Evolutionary conservation across 2,113 vertebrate species (phyloP), one percentile per base, ranked within the genome.

Genomic region (Ranitomeya variabilis): DNA sequence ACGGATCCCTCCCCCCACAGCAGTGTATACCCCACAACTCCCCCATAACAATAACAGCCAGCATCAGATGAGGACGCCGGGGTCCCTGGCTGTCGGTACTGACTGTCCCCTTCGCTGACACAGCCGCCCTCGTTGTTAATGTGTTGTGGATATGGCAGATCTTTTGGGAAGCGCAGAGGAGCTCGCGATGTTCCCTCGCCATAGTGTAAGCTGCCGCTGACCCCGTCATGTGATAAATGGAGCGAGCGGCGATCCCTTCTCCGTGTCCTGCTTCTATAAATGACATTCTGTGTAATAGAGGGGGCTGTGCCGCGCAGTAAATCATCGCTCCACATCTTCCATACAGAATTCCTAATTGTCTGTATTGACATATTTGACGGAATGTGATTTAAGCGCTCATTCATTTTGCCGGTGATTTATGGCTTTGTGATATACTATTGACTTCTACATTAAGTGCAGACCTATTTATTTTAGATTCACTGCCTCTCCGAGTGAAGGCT

Each of bases 381-480:
- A 55, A 71, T 59, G 77, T 80, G 80, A 83, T 87, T 82, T 51
- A 83, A 37, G 37, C 18, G 66, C 16, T 54, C 67, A 21, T 26
- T 83, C 87, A 54, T 76, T 88, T 23, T 54, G 26, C 67, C 0
- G 1, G 37, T 82, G 87, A 88, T 88, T 82, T 37, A 83, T 19
- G 37, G 80, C 79, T 51, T 16, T 51, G 80, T 51, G 51, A 83
- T 76, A 76, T 74, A 52, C 7, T 88, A 88, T 88, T 54, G 87
- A 88, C 78, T 51, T 62, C 45, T n/a, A n/a, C 87, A 83, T 88
- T 83, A 88, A 88, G 60, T 2, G 55, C 80, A 62, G 79, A 62
- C n/a, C 87, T 76, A 88, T 88, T 88, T 83, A 81, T 81, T 83
- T 88, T 64, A 52, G 31, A 76, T 83, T 88, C 86, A 62, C 52